Evolutionary conservation across 1,140 invertebrate species (phyloP), one percentile per base, ranked within the genome.

Genomic region (Marisa cornuarietis): DNA sequence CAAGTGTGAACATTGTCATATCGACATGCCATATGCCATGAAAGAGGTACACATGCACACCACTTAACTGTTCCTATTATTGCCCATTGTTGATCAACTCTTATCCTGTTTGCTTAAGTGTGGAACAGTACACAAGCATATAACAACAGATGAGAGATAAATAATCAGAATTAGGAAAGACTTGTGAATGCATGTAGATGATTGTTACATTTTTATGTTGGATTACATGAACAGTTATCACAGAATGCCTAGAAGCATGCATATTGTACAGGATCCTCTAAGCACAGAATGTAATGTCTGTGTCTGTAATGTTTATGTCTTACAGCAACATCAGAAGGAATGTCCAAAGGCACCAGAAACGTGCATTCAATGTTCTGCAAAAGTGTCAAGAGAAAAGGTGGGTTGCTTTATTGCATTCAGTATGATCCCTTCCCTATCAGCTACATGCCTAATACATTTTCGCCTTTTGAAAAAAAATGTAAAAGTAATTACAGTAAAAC

Each of bases 281-380:
- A 58, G 18, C 24, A n/a, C 51, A 74, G 7, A 54, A 63, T 76
- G n/a, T 1, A 52, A 62, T n/a, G 18, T 58, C n/a, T 58, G 42
- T 74, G 66, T 52, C 26, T n/a, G n/a, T n/a, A n/a, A n/a, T n/a
- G n/a, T n/a, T 49, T 61, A 51, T 80, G 42, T 68, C 31, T 79
- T 82, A 1, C 78, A 89, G 88, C 62, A 82, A 31, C 89, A 90
- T 80, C 72, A 85, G 26, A 76, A 81, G 42, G 84, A 79, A 22
- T 90, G 89, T 80, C 81, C 81, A 0, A 86, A 86, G 62, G 81
- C 83, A 42, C 80, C 82, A 11, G 79, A 88, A 31, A 72, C 83
- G 9, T 90, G 89, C 76, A 82, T 85, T 18, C 68, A 76, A n/a
- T 90, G 89, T 79, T 83, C 82, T 14, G 81, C 76, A 78, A 83